Base-by-base conservation (phyloP, 2,113 vertebrate species). In the Campylomormyrus numenius region DNA sequence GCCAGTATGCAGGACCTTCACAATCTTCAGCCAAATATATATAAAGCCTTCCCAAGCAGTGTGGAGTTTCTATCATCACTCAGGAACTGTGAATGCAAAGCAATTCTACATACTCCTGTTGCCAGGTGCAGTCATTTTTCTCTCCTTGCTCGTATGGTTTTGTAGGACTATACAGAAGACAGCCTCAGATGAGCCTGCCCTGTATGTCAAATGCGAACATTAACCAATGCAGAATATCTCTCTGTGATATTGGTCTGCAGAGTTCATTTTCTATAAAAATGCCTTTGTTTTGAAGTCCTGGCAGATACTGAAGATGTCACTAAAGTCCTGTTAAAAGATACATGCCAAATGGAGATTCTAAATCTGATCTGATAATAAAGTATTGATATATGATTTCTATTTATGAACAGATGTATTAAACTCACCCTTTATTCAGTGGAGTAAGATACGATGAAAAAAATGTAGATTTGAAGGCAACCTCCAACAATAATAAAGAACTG, bases 21-120 rank as follows among this genome's bases (percentile, higher is more conserved):
- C 95, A 94, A 89, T 94, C 93, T 10, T 90, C 94, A 15, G 93
- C 95, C 24, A 94, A 95, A 45, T 91, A 93, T 48, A 96, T 96
- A 91, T 96, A 98, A 93, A 98, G 98, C 0, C 97, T 99, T 93
- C 98, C 97, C 89, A 56, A 4, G 13, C 17, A 48, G 45, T 48
- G 83, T 46, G 39, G 17, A 21, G 42, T 42, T 46, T 48, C 83
- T 24, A 48, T 85, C 42, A 7, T 45, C 83, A 48, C 8, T 19
- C 83, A 48, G 10, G 83, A 85, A 46, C 42, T 85, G 13, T 9
- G 8, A 85, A 85, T 2, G 19, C 80, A 84, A 84, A 84, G 17
- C 80, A 24, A 46, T 42, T 84, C 21, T 58, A 24, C 21, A 58
- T 58, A 62, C 35, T 19, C 35, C 8, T 84, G 19, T 24, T 42